Evolutionary conservation across 2,888 invertebrate species (phyloP).

Genomic region (Vanessa cardui): DNA sequence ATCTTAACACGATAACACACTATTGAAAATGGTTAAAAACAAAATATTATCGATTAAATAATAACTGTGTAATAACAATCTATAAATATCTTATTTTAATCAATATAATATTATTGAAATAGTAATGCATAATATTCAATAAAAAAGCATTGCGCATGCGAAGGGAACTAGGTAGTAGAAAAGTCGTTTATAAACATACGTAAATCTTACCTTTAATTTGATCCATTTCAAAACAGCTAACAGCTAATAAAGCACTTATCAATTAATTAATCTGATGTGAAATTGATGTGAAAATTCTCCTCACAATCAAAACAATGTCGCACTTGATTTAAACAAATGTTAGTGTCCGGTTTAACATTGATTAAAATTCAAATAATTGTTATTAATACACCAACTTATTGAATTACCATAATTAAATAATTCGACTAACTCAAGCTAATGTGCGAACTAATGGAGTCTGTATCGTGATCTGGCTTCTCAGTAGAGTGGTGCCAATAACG

Average conservation of each 20-base stretch:
- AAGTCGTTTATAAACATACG: neutral
- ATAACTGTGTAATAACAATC: no score
- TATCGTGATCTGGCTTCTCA: conserved; percentile 74
- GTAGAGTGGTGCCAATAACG: conserved; percentile 56
- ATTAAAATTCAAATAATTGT: conserved; percentile 66
- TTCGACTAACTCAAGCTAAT: conserved; percentile 80
- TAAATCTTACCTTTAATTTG: conserved; percentile 67
- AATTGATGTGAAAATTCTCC: conserved; percentile 30
- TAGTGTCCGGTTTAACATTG: conserved; percentile 55
- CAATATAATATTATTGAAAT: no score
- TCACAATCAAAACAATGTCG: conserved; percentile 56
- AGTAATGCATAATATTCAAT: neutral
- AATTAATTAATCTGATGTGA: conserved; percentile 4
- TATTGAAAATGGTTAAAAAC: no score
- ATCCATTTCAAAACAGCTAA: conserved; percentile 58
- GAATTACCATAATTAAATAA: conserved; percentile 82
- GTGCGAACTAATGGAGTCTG: conserved; percentile 80
- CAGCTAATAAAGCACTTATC: conserved; percentile 14
- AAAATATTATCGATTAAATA: no score
- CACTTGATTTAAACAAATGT: conserved; percentile 60
- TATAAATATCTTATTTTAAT: no score
- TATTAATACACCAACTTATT: conserved; percentile 80
- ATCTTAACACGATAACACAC: no score
- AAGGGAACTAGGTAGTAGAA: neutral
- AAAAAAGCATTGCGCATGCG: conserved; percentile 6